Evolutionary conservation across 2,797 vertebrate species (phyloP).

Genomic region (Gephyroberyx darwinii): DNA sequence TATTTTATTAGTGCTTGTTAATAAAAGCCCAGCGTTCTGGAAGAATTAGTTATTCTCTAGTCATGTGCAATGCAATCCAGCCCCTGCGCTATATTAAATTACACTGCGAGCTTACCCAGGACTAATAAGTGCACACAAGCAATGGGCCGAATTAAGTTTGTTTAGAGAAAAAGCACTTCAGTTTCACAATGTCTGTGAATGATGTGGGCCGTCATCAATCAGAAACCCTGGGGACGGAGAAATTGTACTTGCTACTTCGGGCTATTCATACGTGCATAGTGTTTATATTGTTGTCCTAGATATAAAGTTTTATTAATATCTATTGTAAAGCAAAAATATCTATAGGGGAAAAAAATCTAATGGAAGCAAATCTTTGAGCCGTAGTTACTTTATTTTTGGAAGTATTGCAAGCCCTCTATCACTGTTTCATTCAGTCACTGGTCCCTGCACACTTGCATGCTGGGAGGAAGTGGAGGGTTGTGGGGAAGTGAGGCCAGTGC

Average conservation of each 20-base stretch:
- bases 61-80: constrained; percentile 69
- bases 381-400: constrained; percentile 13
- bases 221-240: constrained; percentile 43
- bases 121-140: constrained; percentile 70
- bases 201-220: constrained; percentile 58
- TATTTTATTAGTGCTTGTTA: constrained; percentile 83
- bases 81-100: constrained; percentile 65
- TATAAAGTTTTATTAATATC: constrained; percentile 24
- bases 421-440: constrained; percentile 4
- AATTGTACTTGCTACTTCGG: constrained; percentile 37
- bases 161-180: constrained; percentile 47
- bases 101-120: constrained; percentile 52
- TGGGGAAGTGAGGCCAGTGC: constrained; percentile 48
- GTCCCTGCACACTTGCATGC: constrained; percentile 25
- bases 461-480: constrained; percentile 64
- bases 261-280: constrained; percentile 36
- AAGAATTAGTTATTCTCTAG: constrained; percentile 76
- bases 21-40: constrained; percentile 76
- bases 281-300: constrained; percentile 25
- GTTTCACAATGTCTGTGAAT: constrained; percentile 45
- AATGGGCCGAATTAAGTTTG: constrained; percentile 51
- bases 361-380: constrained; percentile 17
- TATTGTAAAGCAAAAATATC: no score
- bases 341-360: constrained; percentile 24
- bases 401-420: constrained; percentile 4